These are phyloP conservation scores for Tetragonula carbonaria DNA, from an alignment of 2,888 invertebrate genomes.

Conservation along the genomic window DNA sequence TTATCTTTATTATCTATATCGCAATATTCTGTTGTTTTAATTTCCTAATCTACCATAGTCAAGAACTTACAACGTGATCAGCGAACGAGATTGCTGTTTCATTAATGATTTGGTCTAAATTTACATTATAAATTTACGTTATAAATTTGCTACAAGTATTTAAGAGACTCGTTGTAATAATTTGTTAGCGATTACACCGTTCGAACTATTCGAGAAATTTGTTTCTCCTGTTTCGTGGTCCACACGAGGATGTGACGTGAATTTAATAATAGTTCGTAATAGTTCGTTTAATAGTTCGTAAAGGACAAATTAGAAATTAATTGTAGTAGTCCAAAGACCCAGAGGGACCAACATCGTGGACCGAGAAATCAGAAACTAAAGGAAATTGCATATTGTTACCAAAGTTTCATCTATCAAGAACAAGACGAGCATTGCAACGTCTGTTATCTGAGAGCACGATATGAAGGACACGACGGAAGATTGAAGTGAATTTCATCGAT, in stretches of 20 bases:
- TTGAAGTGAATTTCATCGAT: background rate
- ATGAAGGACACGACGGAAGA: too few relatives aligned
- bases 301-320: constrained; percentile 7
- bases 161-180: background rate
- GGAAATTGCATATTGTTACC: constrained; percentile 14
- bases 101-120: background rate
- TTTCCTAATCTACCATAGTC: background rate
- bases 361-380: background rate
- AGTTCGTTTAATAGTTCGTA: background rate
- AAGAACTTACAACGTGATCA: background rate
- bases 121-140: background rate
- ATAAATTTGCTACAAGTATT: background rate
- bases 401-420: constrained; percentile 14
- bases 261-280: background rate
- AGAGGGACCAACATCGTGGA: background rate
- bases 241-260: background rate
- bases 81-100: background rate
- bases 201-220: background rate
- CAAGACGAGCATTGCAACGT: background rate
- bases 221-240: background rate
- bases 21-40: background rate
- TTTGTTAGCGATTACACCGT: background rate
- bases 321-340: background rate
- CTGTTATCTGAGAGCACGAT: background rate
- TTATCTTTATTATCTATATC: background rate